Conservation (phyloP, 2,797 vertebrate genomes). For the Harpagifer antarcticus region DNA sequence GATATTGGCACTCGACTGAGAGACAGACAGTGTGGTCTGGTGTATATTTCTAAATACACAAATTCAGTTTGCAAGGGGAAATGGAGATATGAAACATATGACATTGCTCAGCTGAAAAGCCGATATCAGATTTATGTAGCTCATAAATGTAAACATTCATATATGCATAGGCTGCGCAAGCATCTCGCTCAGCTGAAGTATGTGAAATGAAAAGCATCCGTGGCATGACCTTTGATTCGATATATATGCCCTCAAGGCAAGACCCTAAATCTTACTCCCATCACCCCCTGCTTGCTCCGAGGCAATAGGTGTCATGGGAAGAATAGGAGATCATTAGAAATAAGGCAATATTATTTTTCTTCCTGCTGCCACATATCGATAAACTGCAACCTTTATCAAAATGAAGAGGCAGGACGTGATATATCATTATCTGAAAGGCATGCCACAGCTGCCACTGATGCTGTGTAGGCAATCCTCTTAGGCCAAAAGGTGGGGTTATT, state of each 20-base stretch:
- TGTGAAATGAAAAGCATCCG: slow-evolving; percentile 76
- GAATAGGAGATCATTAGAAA: slow-evolving; percentile 77
- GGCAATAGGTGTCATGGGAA: slow-evolving; percentile 72
- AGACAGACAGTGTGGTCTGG: slow-evolving; percentile 67
- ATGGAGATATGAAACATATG: slow-evolving; percentile 68
- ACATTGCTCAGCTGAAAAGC: slow-evolving; percentile 54
- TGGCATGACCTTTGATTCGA: slow-evolving; percentile 77
- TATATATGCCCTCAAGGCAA: slow-evolving; percentile 73
- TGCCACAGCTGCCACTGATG: slow-evolving; percentile 58
- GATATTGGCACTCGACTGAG: slow-evolving; percentile 64
- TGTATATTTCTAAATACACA: slow-evolving; percentile 71
- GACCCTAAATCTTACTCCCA: slow-evolving; percentile 76
- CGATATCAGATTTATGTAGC: slow-evolving; percentile 64
- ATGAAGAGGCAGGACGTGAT: slow-evolving; percentile 70
- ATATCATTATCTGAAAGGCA: slow-evolving; percentile 79
- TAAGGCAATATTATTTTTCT: slow-evolving; percentile 75
- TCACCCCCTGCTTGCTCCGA: slow-evolving; percentile 68
- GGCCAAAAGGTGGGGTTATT: slow-evolving; percentile 74
- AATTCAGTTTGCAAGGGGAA: slow-evolving; percentile 59
- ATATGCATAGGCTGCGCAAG: slow-evolving; percentile 49
- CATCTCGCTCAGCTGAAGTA: slow-evolving; percentile 57
- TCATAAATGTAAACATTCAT: slow-evolving; percentile 68
- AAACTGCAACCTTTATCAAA: slow-evolving; percentile 79
- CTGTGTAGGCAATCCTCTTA: slow-evolving; percentile 81
- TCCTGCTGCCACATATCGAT: slow-evolving; percentile 68